Conservation (phyloP, 2,888 invertebrate species). For the Adelphocoris suturalis region DNA sequence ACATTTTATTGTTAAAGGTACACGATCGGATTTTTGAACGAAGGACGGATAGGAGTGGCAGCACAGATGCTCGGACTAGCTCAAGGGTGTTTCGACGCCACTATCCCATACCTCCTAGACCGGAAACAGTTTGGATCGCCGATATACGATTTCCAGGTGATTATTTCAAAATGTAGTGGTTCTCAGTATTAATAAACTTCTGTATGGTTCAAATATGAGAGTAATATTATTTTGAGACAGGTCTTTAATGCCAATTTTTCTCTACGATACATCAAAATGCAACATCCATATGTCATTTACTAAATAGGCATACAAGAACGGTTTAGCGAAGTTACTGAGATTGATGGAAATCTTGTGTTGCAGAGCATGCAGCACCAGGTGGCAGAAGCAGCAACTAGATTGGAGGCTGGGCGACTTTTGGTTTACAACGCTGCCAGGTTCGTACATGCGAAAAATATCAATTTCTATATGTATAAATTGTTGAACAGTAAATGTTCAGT, state of each 20-base stretch:
- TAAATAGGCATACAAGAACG: too few relatives aligned
- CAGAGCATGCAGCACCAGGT: constrained; percentile 97
- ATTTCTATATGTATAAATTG: background rate
- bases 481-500: too few relatives aligned
- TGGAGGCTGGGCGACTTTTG: constrained; percentile 93
- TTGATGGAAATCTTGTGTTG: constrained; percentile 63
- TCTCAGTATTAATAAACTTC: too few relatives aligned
- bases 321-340: too few relatives aligned
- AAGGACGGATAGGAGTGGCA: constrained; percentile 93
- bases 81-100: constrained; percentile 95
- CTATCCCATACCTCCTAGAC: constrained; percentile 95
- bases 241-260: too few relatives aligned
- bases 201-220: too few relatives aligned
- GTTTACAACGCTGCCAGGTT: constrained; percentile 95
- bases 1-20: constrained; percentile 79
- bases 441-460: background rate
- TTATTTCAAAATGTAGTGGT: too few relatives aligned
- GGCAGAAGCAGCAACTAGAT: constrained; percentile 90
- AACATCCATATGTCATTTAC: too few relatives aligned
- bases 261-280: too few relatives aligned
- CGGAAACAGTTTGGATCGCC: constrained; percentile 95
- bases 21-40: constrained; percentile 96
- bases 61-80: constrained; percentile 97
- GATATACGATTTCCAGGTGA: constrained; percentile 94
- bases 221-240: too few relatives aligned